Base-by-base conservation (phyloP, 2,797 vertebrate species). In the Protosalanx chinensis region DNA sequence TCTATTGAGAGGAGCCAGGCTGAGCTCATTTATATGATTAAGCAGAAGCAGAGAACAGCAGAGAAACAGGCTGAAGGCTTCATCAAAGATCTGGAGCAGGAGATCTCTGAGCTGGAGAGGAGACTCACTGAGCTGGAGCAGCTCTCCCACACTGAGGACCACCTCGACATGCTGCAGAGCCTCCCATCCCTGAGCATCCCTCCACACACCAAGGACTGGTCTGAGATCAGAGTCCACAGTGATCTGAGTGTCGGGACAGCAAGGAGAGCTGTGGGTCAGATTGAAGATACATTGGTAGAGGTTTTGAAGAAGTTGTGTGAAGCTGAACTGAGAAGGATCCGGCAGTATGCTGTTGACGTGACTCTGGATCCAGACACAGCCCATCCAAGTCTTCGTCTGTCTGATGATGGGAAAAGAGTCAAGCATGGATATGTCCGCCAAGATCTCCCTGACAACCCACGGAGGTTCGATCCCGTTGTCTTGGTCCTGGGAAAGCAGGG, bases 141-240 rank as follows among this genome's bases (percentile, higher is more conserved):
- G 71, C 56, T 67, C 64, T 41, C 30, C 12, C 20, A 56, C 49
- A 57, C 63, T 23, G 16, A 72, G 58, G 71, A 61, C 37, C 56
- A 20, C 10, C 23, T 67, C 23, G 29, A 60, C n/a, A 12, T 61
- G 12, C 71, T 60, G 12, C 53, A 37, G 37, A 60, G 63, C 56
- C 13, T 64, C 16, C 63, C 53, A 46, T 30, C 64, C 27, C 71
- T 49, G 37, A 41, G 29, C 41, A 53, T 29, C 20, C 37, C 56
- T 66, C 56, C 56, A 46, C 5, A 4, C 53, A 49, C 27, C 56
- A 51, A 7, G 4, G 56, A 59, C 67, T 41, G 53, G 53, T 37
- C 53, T 35, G 12, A 16, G 20, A 16, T 23, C 18, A 35, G 66
- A 7, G 61, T 64, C 13, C 61, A 12, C 59, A 41, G 53, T 58